These are phyloP conservation scores for Netelia inedita DNA, from an alignment of 2,888 invertebrate genomes.

Conservation along the genomic window DNA sequence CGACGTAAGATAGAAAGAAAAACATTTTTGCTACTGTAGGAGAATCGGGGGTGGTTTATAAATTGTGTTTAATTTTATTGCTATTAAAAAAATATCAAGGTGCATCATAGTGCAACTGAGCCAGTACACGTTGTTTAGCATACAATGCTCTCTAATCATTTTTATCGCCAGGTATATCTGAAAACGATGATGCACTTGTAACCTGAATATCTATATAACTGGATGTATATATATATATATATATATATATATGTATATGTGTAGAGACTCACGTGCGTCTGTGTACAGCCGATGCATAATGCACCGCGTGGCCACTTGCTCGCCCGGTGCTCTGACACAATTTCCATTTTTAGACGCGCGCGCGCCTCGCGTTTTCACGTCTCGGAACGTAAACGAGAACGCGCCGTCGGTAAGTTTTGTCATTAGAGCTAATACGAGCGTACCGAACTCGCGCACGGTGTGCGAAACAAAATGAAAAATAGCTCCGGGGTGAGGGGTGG, in stretches of 20 bases:
- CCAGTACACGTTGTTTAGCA: not conserved
- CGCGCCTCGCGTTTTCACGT: slow-evolving; percentile 60
- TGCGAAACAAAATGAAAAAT: not conserved
- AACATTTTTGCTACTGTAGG: too few relatives aligned
- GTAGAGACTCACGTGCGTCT: not conserved
- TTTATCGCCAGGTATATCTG: slow-evolving; percentile 52
- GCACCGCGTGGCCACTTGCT: slow-evolving; percentile 62
- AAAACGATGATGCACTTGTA: slow-evolving; percentile 37
- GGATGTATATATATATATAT: not conserved
- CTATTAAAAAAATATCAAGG: too few relatives aligned
- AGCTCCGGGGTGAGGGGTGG: too few relatives aligned
- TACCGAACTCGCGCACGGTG: not conserved
- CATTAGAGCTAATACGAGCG: slow-evolving; percentile 59
- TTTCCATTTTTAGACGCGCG: slow-evolving; percentile 74
- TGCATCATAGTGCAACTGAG: too few relatives aligned
- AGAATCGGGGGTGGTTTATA: too few relatives aligned
- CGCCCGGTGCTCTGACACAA: slow-evolving; percentile 71
- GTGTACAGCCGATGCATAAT: slow-evolving; percentile 56
- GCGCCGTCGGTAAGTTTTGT: slow-evolving; percentile 58
- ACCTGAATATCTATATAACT: not conserved
- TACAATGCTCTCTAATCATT: slow-evolving; percentile 34
- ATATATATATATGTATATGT: not conserved
- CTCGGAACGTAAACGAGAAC: slow-evolving; percentile 69
- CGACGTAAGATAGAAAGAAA: not conserved
- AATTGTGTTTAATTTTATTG: too few relatives aligned